These are phyloP conservation scores for Eupristina koningsbergeri DNA, from an alignment of 1,140 invertebrate genomes.

Conservation along the genomic window DNA sequence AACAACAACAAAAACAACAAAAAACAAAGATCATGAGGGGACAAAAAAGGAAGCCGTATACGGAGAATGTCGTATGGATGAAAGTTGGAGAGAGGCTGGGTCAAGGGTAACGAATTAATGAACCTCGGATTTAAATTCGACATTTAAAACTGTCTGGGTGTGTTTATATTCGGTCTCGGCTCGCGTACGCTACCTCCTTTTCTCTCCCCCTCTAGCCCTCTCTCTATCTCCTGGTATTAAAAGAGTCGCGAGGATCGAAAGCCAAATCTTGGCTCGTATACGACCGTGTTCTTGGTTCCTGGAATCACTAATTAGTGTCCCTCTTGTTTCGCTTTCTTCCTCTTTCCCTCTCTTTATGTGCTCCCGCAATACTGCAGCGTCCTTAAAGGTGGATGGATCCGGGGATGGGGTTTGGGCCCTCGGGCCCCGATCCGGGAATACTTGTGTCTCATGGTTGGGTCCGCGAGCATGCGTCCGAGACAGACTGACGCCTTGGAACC, in stretches of 20 bases:
- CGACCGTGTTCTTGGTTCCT: slow-evolving; percentile 59
- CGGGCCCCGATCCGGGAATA: background rate
- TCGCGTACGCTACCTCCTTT: slow-evolving; percentile 12
- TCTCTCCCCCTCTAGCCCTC: slow-evolving; percentile 14
- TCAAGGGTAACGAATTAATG: slow-evolving; percentile 54
- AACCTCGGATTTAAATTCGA: slow-evolving; percentile 53
- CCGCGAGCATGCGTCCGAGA: slow-evolving; percentile 23
- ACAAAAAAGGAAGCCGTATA: slow-evolving; percentile 24
- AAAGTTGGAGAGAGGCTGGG: slow-evolving; percentile 36
- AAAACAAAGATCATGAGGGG: too few species aligned
- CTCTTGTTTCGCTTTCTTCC: slow-evolving; percentile 52
- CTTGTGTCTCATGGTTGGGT: slow-evolving; percentile 5
- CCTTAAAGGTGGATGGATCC: background rate
- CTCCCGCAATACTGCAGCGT: slow-evolving; percentile 15
- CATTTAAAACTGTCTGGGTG: slow-evolving; percentile 48
- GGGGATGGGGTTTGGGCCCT: background rate
- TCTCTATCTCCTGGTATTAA: slow-evolving; percentile 30
- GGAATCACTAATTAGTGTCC: slow-evolving; percentile 64
- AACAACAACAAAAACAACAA: background rate
- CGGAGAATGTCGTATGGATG: slow-evolving; percentile 44
- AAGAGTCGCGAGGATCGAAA: slow-evolving; percentile 36
- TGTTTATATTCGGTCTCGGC: slow-evolving; percentile 27
- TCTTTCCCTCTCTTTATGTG: background rate
- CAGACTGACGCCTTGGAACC: slow-evolving; percentile 40
- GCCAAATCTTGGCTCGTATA: slow-evolving; percentile 18